Evolutionary conservation across 1,140 invertebrate species (phyloP).

Genomic region (Delia radicum): DNA sequence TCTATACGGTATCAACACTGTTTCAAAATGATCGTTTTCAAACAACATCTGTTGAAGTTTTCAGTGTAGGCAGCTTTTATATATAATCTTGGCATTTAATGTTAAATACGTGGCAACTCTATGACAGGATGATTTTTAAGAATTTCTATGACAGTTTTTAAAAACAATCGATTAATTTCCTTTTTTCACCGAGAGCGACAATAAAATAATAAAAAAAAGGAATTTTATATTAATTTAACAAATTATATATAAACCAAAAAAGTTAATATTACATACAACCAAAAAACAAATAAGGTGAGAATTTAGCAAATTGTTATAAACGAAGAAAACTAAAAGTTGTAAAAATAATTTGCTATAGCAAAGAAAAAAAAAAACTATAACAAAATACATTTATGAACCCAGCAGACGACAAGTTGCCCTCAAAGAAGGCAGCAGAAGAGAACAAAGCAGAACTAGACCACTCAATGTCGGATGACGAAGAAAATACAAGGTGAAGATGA

Average conservation of each 20-base stretch:
- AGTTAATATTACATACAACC: background rate
- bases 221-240: background rate
- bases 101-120: background rate
- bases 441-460: constrained; percentile 29
- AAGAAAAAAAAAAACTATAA: constrained; percentile 1
- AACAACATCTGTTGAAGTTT: background rate
- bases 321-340: background rate
- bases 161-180: constrained; percentile 14
- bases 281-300: too few species aligned
- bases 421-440: constrained; percentile 34
- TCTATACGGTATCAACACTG: too few species aligned
- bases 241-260: too few species aligned
- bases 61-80: background rate
- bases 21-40: background rate
- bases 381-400: constrained; percentile 21
- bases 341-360: background rate
- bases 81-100: background rate
- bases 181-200: constrained; percentile 23
- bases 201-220: constrained; percentile 4
- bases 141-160: constrained; percentile 25
- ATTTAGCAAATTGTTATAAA: background rate
- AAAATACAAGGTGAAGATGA: background rate
- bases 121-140: constrained; percentile 12
- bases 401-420: constrained; percentile 29
- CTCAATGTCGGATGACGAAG: constrained; percentile 36